These are phyloP conservation scores for Troides helena DNA, from an alignment of 2,888 invertebrate species.

Conservation along the genomic window DNA sequence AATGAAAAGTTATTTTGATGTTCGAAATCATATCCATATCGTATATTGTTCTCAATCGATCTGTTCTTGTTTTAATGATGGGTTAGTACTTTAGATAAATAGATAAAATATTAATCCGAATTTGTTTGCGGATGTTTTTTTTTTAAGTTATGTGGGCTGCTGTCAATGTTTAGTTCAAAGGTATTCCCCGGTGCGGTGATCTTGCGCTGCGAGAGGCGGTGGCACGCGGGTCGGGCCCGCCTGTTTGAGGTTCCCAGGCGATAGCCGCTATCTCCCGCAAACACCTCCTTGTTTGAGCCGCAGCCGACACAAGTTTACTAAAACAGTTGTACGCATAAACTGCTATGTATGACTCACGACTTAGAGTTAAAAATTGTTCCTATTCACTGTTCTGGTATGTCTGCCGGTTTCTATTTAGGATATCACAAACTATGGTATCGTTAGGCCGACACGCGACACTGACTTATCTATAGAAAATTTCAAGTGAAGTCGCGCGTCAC, in stretches of 20 bases:
- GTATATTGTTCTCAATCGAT: too few species aligned
- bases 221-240: conserved; percentile 64
- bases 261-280: conserved; percentile 76
- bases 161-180: conserved; percentile 7
- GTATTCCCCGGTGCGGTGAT: conserved; percentile 46
- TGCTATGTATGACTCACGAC: conserved; percentile 13
- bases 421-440: conserved; percentile 38
- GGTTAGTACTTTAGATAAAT: too few species aligned
- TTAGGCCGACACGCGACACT: conserved; percentile 61
- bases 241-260: conserved; percentile 79
- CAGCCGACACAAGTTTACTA: conserved; percentile 53
- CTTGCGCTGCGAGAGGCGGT: conserved; percentile 63
- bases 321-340: conserved; percentile 26
- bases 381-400: conserved; percentile 10
- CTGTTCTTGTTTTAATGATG: too few species aligned
- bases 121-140: background rate
- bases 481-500: conserved; percentile 71
- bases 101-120: too few species aligned
- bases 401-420: conserved; percentile 34
- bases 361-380: conserved; percentile 14
- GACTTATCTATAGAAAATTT: conserved; percentile 68
- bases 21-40: too few species aligned
- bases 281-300: conserved; percentile 74
- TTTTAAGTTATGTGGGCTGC: conserved; percentile 3
- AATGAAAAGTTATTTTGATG: too few species aligned